Evolutionary conservation across 2,888 invertebrate species (phyloP).

Genomic region (Pyralis farinalis): DNA sequence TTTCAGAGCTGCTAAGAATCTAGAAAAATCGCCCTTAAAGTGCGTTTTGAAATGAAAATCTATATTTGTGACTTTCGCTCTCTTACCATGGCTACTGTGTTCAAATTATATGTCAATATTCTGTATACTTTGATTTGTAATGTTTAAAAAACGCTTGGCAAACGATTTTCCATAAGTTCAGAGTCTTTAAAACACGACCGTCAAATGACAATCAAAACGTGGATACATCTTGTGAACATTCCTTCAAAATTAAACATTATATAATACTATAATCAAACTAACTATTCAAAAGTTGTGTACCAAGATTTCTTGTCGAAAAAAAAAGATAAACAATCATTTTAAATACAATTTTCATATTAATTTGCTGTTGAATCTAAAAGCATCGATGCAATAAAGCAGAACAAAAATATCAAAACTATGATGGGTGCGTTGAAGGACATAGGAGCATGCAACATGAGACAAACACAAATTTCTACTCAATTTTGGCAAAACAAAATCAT

Average conservation of each 20-base stretch:
- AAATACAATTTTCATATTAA: constrained; percentile 43
- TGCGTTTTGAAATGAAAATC: not conserved
- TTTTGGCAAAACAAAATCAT: constrained; percentile 22
- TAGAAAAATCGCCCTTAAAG: not conserved
- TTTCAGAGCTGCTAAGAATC: not conserved
- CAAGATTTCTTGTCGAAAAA: constrained; percentile 46
- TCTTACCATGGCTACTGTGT: not conserved
- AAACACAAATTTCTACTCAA: constrained; percentile 34
- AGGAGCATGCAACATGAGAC: constrained; percentile 55
- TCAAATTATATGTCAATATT: too few relatives aligned
- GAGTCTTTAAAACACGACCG: constrained; percentile 36
- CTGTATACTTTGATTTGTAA: too few relatives aligned
- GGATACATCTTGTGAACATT: constrained; percentile 67
- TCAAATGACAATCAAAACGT: constrained; percentile 39
- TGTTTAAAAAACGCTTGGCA: not conserved
- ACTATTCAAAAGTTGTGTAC: constrained; percentile 41
- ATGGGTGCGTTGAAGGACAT: constrained; percentile 75
- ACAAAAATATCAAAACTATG: constrained; percentile 57
- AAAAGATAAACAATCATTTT: constrained; percentile 26
- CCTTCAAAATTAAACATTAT: constrained; percentile 52
- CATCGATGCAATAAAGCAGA: constrained; percentile 55
- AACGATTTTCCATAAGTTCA: constrained; percentile 29
- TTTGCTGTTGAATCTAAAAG: constrained; percentile 64
- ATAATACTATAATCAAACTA: constrained; percentile 40
- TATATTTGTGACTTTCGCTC: not conserved